Evolutionary conservation across 23 tunicate species (phyloP).

Genomic region (Diplosoma virens): DNA sequence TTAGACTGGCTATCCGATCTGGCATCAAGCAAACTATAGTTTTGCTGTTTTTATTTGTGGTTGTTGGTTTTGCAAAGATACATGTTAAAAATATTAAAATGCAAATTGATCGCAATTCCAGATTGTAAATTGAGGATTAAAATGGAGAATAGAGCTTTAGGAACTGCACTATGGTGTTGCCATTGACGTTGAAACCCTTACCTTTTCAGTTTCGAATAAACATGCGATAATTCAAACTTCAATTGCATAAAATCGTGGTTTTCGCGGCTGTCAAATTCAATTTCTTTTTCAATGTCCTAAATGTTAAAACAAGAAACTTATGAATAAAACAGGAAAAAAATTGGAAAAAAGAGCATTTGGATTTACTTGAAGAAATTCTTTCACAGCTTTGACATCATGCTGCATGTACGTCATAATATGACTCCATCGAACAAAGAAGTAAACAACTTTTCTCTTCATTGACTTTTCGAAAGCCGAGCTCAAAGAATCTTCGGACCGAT

Average conservation of each 20-base stretch:
- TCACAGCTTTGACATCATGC: constrained; percentile 23
- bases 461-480: constrained; percentile 35
- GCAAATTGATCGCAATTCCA: too few relatives aligned
- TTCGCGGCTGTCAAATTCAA: constrained; percentile 1
- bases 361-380: constrained; percentile 61
- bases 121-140: too few relatives aligned
- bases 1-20: too few relatives aligned
- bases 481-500: constrained; percentile 53
- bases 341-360: not conserved
- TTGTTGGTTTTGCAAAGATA: too few relatives aligned
- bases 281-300: constrained; percentile 25
- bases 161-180: too few relatives aligned
- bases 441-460: constrained; percentile 75
- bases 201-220: too few relatives aligned
- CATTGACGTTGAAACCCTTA: too few relatives aligned
- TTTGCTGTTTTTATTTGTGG: too few relatives aligned
- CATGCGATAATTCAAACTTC: not conserved
- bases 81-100: too few relatives aligned
- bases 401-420: constrained; percentile 57
- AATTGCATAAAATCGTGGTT: not conserved
- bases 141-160: too few relatives aligned
- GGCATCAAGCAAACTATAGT: too few relatives aligned
- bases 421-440: constrained; percentile 93
- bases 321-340: not conserved
- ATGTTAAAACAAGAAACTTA: not conserved